Conservation (phyloP, 2,888 invertebrate genomes). For the Dysmachus trigonus region DNA sequence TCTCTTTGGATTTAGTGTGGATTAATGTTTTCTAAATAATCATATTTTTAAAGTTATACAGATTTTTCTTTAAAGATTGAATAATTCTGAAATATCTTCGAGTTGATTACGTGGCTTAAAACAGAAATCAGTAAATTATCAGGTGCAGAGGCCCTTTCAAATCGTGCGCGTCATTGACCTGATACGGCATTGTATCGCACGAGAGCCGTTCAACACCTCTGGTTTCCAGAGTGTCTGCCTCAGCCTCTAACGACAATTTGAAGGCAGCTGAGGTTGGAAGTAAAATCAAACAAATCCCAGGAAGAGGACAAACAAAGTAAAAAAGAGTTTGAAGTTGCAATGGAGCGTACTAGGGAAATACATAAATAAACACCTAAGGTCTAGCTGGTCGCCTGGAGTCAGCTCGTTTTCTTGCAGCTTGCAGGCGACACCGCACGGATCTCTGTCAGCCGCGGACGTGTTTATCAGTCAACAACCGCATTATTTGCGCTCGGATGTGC, state of each 20-base stretch:
- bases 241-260: background rate
- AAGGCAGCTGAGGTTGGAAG: constrained; percentile 15
- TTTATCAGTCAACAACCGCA: constrained; percentile 6
- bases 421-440: background rate
- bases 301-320: constrained; percentile 26
- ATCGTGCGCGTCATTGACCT: constrained; percentile 26
- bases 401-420: background rate
- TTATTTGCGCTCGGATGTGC: constrained; percentile 2
- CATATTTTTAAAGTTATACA: background rate
- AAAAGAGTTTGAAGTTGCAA: constrained; percentile 6
- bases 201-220: background rate
- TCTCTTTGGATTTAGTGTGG: background rate
- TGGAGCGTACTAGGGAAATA: background rate
- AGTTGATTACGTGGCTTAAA: background rate
- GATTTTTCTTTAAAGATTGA: background rate
- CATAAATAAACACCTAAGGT: constrained; percentile 26
- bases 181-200: background rate
- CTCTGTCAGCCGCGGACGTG: constrained; percentile 1
- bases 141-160: background rate
- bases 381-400: constrained; percentile 1
- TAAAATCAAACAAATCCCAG: constrained; percentile 23
- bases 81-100: background rate
- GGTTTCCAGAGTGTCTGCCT: constrained; percentile 7
- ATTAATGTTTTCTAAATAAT: background rate
- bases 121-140: background rate